phyloP scores from a whole-genome alignment of 2,888 invertebrate genomes.

The Synergus japonicus region DNA sequence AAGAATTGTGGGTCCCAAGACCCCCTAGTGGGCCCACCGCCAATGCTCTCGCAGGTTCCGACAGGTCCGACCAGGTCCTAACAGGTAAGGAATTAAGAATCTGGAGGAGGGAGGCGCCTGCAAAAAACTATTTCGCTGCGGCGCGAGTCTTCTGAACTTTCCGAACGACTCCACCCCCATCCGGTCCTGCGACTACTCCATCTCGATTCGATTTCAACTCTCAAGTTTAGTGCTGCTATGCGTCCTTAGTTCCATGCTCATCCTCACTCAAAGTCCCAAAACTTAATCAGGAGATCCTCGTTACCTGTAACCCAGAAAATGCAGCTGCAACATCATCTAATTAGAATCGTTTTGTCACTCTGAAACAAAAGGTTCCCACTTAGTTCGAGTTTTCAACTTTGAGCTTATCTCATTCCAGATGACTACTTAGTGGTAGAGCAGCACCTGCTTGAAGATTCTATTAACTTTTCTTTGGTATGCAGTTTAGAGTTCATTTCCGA shows the following conservation, averaged over 20 bases:
- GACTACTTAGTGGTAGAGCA: neutral
- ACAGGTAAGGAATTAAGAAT: conserved; percentile 46
- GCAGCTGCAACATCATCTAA: conserved; percentile 18
- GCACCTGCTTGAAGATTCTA: neutral
- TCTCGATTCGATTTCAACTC: conserved; percentile 30
- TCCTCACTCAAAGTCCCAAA: neutral
- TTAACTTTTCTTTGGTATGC: neutral
- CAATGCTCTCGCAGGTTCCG: conserved; percentile 48
- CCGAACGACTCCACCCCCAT: conserved; percentile 36
- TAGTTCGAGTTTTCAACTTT: conserved; percentile 8
- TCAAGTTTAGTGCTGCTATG: neutral
- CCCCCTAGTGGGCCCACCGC: conserved; percentile 56
- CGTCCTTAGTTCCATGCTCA: neutral
- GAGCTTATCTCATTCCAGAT: neutral
- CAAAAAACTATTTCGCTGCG: conserved; percentile 38
- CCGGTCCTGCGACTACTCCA: conserved; percentile 30
- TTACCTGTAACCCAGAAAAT: neutral
- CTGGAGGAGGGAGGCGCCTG: conserved; percentile 32
- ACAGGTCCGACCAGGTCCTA: conserved; percentile 61
- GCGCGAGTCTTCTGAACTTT: conserved; percentile 34
- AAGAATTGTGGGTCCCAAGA: conserved; percentile 62
- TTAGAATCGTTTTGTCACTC: conserved; percentile 31
- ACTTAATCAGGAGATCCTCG: neutral
- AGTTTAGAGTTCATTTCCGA: neutral
- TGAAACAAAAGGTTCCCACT: conserved; percentile 11